A percentile compares a stretch with the other conserved stretches of the same genome.
Conservation (phyloP, 2,113 vertebrate genomes). For the Micromys minutus region DNA sequence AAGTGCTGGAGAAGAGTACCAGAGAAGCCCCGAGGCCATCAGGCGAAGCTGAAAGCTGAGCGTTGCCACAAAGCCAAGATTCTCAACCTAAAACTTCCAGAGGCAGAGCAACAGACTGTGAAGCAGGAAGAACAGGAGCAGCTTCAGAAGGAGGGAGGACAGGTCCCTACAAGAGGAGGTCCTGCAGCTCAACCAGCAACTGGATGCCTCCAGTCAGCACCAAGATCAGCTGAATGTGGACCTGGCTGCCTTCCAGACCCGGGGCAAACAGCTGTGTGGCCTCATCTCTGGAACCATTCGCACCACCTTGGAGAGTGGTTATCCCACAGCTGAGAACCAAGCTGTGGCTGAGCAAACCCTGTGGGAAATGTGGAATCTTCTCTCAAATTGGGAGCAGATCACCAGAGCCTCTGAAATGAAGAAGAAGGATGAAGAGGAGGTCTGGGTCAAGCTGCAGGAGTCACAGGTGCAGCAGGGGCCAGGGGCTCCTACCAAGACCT, state of each 20-base stretch:
- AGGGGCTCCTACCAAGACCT: no score
- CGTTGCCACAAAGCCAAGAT: conserved; percentile 94
- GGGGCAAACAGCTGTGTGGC: conserved; percentile 95
- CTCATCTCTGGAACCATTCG: conserved; percentile 93
- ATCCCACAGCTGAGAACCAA: conserved; percentile 90
- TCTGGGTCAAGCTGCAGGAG: conserved; percentile 81
- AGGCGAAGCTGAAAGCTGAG: conserved; percentile 98
- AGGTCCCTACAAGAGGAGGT: no score
- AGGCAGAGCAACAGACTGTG: conserved; percentile 84
- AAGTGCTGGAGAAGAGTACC: conserved; percentile 94
- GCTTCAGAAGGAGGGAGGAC: no score
- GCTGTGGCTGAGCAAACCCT: conserved; percentile 87
- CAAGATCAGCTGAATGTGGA: conserved; percentile 80
- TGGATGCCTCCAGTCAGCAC: conserved; percentile 71
- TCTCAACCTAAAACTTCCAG: conserved; percentile 93
- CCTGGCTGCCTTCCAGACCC: conserved; percentile 86
- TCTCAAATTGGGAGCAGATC: conserved; percentile 86
- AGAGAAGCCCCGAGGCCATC: conserved; percentile 94
- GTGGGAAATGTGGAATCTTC: conserved; percentile 91
- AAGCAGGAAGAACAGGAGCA: no score
- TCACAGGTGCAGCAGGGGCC: conserved; percentile 82
- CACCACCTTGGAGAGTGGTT: conserved; percentile 89
- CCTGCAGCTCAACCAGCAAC: conserved; percentile 90
- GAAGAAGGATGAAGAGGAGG: conserved; percentile 85
- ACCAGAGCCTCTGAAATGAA: conserved; percentile 86